phyloP scores from a whole-genome alignment of 2,888 invertebrate species.

The Artemia sinica region DNA sequence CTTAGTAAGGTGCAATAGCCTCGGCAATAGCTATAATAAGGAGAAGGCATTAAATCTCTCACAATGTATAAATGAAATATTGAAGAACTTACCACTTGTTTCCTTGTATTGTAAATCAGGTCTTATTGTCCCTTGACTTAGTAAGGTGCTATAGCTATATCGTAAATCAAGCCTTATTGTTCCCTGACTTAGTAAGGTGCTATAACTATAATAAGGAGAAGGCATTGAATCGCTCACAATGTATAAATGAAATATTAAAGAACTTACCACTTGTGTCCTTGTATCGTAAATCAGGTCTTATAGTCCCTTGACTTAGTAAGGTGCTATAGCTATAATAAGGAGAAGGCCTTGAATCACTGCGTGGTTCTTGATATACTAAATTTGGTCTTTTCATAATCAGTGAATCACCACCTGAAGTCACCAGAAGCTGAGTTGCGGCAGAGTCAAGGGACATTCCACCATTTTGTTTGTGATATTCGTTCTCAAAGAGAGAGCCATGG shows the following conservation, averaged over 20 bases:
- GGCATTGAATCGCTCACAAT: constrained; percentile 44
- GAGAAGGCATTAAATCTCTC: constrained; percentile 51
- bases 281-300: neutral
- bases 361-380: constrained; percentile 50
- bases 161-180: no score
- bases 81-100: neutral
- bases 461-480: constrained; percentile 15
- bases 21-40: constrained; percentile 41
- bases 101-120: constrained; percentile 1
- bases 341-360: constrained; percentile 53
- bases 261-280: neutral
- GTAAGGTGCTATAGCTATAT: constrained; percentile 55
- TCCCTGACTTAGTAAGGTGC: constrained; percentile 48
- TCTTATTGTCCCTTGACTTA: constrained; percentile 39
- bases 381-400: neutral
- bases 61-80: no score
- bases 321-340: constrained; percentile 59
- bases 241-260: neutral
- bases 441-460: constrained; percentile 19
- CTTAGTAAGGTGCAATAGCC: constrained; percentile 36
- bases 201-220: constrained; percentile 57
- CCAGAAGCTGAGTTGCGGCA: constrained; percentile 9
- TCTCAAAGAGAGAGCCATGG: neutral
- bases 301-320: constrained; percentile 42
- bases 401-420: neutral